Evolutionary conservation across 2,113 vertebrate genomes (phyloP).

Genomic region (Alligator mississippiensis): DNA sequence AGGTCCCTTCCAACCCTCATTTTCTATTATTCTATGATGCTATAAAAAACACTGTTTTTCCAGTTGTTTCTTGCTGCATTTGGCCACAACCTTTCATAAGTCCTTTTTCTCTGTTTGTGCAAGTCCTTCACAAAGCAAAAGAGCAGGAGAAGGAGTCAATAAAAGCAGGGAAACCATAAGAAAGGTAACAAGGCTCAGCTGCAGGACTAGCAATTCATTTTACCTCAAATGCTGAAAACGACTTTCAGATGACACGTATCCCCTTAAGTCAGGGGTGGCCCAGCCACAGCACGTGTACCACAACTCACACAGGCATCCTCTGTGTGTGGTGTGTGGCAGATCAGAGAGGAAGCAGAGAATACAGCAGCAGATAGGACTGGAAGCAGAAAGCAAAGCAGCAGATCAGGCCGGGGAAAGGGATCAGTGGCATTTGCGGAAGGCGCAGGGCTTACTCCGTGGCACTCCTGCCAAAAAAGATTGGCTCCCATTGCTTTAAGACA

Average conservation of each 20-base stretch:
- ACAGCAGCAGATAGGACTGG: no score
- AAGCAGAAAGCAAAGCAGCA: no score
- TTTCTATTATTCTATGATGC: no score
- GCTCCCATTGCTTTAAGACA: not conserved
- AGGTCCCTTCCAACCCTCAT: no score
- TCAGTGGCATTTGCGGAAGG: no score
- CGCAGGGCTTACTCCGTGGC: no score
- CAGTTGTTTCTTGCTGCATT: not conserved
- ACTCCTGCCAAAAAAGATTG: no score
- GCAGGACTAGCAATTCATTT: not conserved
- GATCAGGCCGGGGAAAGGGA: no score
- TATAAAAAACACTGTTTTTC: not conserved
- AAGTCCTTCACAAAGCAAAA: not conserved
- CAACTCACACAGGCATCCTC: no score
- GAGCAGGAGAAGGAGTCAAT: constrained; percentile 4
- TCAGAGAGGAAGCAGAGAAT: no score
- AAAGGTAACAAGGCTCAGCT: not conserved
- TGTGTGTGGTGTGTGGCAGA: no score
- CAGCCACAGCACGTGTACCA: no score
- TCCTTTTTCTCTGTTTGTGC: not conserved
- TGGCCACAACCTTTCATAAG: not conserved
- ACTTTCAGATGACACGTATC: not conserved
- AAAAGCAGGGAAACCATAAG: not conserved
- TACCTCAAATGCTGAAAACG: not conserved
- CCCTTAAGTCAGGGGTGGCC: not conserved